A percentile compares a stretch with the other conserved stretches of the same genome.
Evolutionary conservation across 2,888 invertebrate genomes (phyloP).

Genomic region (Tetragonula carbonaria): DNA sequence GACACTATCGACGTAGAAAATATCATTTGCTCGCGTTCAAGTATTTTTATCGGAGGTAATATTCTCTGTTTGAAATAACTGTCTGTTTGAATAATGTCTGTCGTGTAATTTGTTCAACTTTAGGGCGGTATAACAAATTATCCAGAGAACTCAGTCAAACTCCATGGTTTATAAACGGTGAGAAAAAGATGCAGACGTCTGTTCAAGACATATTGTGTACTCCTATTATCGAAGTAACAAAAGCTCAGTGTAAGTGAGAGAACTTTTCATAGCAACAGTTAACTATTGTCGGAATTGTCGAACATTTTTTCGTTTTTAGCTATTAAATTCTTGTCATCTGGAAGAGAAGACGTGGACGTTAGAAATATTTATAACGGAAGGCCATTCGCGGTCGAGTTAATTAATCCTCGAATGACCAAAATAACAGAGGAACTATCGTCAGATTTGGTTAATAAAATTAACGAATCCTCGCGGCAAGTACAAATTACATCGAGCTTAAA

Average conservation of each 20-base stretch:
- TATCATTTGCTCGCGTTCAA: slow-evolving; percentile 86
- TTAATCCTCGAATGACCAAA: slow-evolving; percentile 87
- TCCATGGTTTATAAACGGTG: slow-evolving; percentile 95
- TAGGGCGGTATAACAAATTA: slow-evolving; percentile 92
- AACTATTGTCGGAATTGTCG: background rate
- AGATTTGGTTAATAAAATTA: slow-evolving; percentile 87
- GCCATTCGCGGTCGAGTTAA: slow-evolving; percentile 95
- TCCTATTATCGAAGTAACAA: slow-evolving; percentile 87
- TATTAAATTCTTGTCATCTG: slow-evolving; percentile 94
- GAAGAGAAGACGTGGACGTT: slow-evolving; percentile 99
- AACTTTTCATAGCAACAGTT: background rate
- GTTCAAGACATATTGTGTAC: slow-evolving; percentile 95
- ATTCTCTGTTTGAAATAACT: slow-evolving; percentile 66
- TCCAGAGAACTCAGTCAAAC: slow-evolving; percentile 95
- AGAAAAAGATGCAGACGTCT: slow-evolving; percentile 92
- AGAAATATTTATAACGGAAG: slow-evolving; percentile 95
- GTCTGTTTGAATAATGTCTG: slow-evolving; percentile 33
- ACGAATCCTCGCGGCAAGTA: slow-evolving; percentile 85
- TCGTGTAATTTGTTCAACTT: background rate
- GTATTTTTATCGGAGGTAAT: slow-evolving; percentile 88
- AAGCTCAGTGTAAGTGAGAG: slow-evolving; percentile 84
- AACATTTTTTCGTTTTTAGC: slow-evolving; percentile 76
- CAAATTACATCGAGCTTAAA: slow-evolving; percentile 88
- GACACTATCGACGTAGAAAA: slow-evolving; percentile 84
- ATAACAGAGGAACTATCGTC: slow-evolving; percentile 85